These are phyloP conservation scores for Tenebrio molitor DNA, from an alignment of 1,140 invertebrate genomes.

Conservation along the genomic window DNA sequence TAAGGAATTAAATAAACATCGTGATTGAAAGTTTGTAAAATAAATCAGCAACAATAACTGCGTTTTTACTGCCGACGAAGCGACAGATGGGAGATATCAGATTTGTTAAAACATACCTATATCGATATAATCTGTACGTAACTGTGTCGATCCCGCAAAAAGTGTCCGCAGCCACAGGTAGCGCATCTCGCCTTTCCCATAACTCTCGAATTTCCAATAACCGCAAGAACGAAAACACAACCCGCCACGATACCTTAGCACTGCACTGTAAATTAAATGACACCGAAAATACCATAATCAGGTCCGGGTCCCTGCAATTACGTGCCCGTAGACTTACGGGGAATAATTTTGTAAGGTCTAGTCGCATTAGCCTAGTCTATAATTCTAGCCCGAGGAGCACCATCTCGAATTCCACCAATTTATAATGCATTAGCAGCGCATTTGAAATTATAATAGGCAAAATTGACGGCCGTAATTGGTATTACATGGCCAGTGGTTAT, in stretches of 20 bases:
- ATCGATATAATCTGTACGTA: background rate
- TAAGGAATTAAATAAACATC: too few relatives aligned
- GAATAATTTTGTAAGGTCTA: constrained; percentile 35
- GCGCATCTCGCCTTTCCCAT: constrained; percentile 45
- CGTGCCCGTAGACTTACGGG: constrained; percentile 19
- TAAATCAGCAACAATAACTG: too few relatives aligned
- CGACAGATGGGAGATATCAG: too few relatives aligned
- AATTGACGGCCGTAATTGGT: constrained; percentile 19
- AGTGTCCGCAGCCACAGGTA: background rate
- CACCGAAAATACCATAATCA: constrained; percentile 49
- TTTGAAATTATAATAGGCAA: constrained; percentile 53
- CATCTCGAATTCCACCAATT: constrained; percentile 47
- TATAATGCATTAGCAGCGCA: constrained; percentile 51
- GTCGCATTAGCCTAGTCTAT: constrained; percentile 43
- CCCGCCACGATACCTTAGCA: background rate
- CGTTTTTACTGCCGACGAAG: too few relatives aligned
- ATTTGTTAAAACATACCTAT: background rate
- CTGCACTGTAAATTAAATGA: constrained; percentile 49
- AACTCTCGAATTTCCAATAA: constrained; percentile 49
- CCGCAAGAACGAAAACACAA: constrained; percentile 28
- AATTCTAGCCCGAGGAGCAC: constrained; percentile 48
- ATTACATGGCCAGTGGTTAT: constrained; percentile 7
- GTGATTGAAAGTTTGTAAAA: too few relatives aligned
- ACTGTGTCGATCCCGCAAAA: background rate
- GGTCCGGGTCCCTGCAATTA: constrained; percentile 38